Conservation (phyloP, 2,797 vertebrate species). For the Cygnus olor region DNA sequence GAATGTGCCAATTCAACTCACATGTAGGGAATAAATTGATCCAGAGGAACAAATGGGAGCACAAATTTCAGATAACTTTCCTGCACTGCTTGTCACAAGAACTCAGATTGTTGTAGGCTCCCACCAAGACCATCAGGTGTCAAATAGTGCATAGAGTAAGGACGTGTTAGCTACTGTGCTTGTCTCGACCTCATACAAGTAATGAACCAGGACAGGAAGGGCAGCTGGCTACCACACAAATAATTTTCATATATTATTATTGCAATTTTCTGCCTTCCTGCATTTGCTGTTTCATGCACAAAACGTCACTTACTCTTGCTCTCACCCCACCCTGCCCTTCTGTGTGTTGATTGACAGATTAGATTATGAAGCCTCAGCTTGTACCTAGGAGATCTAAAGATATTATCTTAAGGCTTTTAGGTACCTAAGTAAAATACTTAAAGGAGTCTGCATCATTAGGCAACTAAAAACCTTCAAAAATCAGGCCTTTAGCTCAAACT, state of each 20-base stretch:
- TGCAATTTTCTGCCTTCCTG: not conserved
- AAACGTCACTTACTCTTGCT: not conserved
- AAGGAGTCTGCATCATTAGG: not conserved
- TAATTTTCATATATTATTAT: not conserved
- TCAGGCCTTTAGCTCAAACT: not conserved
- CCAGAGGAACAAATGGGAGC: not conserved
- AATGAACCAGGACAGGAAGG: not conserved
- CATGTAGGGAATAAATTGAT: not conserved
- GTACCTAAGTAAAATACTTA: not conserved
- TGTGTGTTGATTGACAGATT: not conserved
- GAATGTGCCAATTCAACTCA: constrained; percentile 45
- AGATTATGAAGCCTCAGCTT: not conserved
- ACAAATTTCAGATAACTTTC: constrained; percentile 5
- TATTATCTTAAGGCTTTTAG: not conserved
- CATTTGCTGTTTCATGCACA: not conserved
- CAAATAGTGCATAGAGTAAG: not conserved
- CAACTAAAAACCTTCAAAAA: not conserved
- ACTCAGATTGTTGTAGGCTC: not conserved
- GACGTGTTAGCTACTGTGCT: not conserved
- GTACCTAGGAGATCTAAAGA: not conserved
- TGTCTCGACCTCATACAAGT: not conserved
- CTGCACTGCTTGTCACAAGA: not conserved
- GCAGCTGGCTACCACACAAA: not conserved
- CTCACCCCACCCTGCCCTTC: not conserved
- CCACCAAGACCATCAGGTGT: not conserved